Evolutionary conservation across 2,888 invertebrate species (phyloP).

Genomic region (Neoaliturus tenellus): DNA sequence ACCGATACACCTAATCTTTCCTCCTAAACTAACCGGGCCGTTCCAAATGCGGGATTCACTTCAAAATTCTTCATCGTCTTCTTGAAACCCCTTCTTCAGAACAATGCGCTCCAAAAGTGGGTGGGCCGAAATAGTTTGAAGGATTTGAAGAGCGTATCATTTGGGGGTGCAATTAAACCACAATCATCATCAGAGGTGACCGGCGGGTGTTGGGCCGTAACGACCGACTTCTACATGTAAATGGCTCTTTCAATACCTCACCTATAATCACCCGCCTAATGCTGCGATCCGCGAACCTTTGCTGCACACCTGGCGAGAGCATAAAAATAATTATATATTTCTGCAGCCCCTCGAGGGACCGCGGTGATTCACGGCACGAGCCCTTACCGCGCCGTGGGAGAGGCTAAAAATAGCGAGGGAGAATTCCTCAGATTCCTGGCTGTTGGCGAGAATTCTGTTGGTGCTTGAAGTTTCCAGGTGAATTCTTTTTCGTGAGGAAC

Average conservation of each 20-base stretch:
- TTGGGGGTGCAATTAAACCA: slow-evolving; percentile 55
- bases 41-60: too few relatives aligned
- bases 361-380: slow-evolving; percentile 44
- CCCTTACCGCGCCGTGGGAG: neutral
- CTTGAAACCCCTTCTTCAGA: neutral
- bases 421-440: too few relatives aligned
- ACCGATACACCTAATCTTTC: too few relatives aligned
- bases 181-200: slow-evolving; percentile 57
- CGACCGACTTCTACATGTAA: slow-evolving; percentile 54
- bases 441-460: too few relatives aligned
- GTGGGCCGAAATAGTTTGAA: slow-evolving; percentile 46
- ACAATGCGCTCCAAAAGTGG: slow-evolving; percentile 17
- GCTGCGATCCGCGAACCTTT: slow-evolving; percentile 30
- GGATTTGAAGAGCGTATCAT: slow-evolving; percentile 47
- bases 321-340: slow-evolving; percentile 49
- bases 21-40: too few relatives aligned
- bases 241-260: slow-evolving; percentile 55
- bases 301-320: slow-evolving; percentile 16
- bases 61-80: too few relatives aligned
- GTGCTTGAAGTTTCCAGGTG: too few relatives aligned
- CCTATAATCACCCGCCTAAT: slow-evolving; percentile 40
- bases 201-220: slow-evolving; percentile 49
- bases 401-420: neutral
- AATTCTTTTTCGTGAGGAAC: too few relatives aligned
- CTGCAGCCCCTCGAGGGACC: slow-evolving; percentile 14